phyloP scores from a whole-genome alignment of 2,888 invertebrate genomes.

The Heliothis peltigera region DNA sequence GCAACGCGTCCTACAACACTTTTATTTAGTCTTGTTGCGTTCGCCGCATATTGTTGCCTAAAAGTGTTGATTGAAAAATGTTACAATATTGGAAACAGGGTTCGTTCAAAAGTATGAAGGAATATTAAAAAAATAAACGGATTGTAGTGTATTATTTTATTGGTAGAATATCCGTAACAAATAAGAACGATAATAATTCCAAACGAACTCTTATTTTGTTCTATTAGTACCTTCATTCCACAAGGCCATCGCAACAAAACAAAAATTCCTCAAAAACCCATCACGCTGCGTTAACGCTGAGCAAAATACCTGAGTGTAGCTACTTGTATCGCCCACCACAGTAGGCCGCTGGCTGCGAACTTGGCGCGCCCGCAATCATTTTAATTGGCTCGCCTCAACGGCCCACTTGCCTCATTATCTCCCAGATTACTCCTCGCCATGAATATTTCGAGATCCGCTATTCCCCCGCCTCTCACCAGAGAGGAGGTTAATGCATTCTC shows the following conservation, averaged over 20 bases:
- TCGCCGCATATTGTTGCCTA: slow-evolving; percentile 13
- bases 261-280: slow-evolving; percentile 37
- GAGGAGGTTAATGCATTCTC: slow-evolving; percentile 55
- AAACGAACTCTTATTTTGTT: neutral
- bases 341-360: slow-evolving; percentile 47
- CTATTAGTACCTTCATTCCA: slow-evolving; percentile 10
- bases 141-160: too few relatives aligned
- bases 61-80: slow-evolving; percentile 38
- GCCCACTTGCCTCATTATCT: slow-evolving; percentile 64
- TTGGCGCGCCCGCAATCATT: slow-evolving; percentile 64
- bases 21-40: slow-evolving; percentile 46
- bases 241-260: slow-evolving; percentile 6
- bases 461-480: neutral
- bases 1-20: slow-evolving; percentile 45
- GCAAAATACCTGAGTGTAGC: slow-evolving; percentile 54
- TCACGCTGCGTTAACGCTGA: slow-evolving; percentile 37
- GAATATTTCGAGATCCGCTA: slow-evolving; percentile 59
- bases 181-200: neutral
- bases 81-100: slow-evolving; percentile 14
- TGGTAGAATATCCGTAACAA: too few relatives aligned
- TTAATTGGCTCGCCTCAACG: slow-evolving; percentile 67
- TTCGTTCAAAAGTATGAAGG: neutral
- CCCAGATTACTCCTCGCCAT: slow-evolving; percentile 64
- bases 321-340: slow-evolving; percentile 61
- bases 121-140: neutral